Conservation (phyloP, 2,797 vertebrate genomes). For the Malurus splendens region DNA sequence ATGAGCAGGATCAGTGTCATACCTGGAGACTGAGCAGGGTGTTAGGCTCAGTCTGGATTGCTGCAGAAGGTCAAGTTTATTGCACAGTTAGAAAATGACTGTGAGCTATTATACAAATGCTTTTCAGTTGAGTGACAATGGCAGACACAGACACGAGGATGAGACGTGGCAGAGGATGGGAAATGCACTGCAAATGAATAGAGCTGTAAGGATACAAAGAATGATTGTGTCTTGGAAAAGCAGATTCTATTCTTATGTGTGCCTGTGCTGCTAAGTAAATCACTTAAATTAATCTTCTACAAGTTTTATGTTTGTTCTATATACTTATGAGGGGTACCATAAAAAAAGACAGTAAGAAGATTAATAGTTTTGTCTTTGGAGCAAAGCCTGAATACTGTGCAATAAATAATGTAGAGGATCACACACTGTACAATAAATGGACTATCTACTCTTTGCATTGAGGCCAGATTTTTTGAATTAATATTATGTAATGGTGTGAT, state of each 20-base stretch:
- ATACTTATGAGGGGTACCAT: background rate
- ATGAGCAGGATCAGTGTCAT: background rate
- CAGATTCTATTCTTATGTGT: background rate
- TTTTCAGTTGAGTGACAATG: background rate
- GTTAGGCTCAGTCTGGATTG: background rate
- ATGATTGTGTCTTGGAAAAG: background rate
- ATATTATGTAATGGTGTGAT: background rate
- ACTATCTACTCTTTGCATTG: background rate
- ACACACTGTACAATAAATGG: background rate
- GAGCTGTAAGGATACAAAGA: background rate
- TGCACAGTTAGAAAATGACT: background rate
- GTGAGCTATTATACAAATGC: background rate
- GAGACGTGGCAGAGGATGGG: background rate
- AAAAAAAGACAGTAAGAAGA: background rate
- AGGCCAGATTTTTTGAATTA: background rate
- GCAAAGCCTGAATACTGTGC: background rate
- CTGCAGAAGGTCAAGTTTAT: background rate
- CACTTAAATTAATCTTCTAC: background rate
- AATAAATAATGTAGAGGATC: background rate
- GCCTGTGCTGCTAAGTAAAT: background rate
- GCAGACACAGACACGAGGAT: background rate
- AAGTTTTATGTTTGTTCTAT: background rate
- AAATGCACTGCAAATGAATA: fast-evolving
- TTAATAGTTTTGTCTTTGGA: background rate
- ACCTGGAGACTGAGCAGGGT: background rate